A percentile compares a stretch with the other conserved stretches of the same genome.
Evolutionary conservation across 1,140 invertebrate genomes (phyloP).

Genomic region (Drosophila prosaltans): DNA sequence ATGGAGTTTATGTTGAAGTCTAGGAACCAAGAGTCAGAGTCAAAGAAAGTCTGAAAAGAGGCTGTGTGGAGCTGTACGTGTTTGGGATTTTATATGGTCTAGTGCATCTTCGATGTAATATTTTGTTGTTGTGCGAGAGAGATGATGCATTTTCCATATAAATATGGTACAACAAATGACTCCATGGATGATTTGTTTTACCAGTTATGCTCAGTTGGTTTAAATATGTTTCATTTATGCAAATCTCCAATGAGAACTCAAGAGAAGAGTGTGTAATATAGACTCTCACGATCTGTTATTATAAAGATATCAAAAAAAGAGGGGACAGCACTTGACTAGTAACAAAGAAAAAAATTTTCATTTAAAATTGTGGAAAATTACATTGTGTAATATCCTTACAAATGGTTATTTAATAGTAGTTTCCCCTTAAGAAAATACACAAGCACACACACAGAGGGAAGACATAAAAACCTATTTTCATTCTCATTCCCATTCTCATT

Average conservation of each 20-base stretch:
- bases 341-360: too few relatives aligned
- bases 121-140: constrained; percentile 4
- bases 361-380: too few relatives aligned
- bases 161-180: neutral
- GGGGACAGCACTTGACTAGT: too few relatives aligned
- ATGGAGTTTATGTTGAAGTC: constrained; percentile 48
- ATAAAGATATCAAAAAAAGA: too few relatives aligned
- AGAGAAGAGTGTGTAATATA: too few relatives aligned
- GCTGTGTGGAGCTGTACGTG: constrained; percentile 5
- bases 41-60: neutral
- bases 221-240: too few relatives aligned
- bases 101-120: neutral
- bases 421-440: neutral
- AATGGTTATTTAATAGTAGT: constrained; percentile 10
- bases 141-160: constrained; percentile 6
- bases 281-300: neutral
- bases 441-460: neutral
- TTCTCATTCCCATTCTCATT: neutral
- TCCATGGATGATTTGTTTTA: constrained; percentile 5
- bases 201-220: neutral
- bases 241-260: too few relatives aligned
- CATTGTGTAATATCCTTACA: neutral
- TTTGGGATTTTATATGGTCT: constrained; percentile 14
- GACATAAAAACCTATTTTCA: neutral
- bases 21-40: neutral